Percentiles rank a stretch among this genome's conserved stretches.
Evolutionary conservation across 2,113 vertebrate species (phyloP).

Genomic region (Atrichornis clamosus): DNA sequence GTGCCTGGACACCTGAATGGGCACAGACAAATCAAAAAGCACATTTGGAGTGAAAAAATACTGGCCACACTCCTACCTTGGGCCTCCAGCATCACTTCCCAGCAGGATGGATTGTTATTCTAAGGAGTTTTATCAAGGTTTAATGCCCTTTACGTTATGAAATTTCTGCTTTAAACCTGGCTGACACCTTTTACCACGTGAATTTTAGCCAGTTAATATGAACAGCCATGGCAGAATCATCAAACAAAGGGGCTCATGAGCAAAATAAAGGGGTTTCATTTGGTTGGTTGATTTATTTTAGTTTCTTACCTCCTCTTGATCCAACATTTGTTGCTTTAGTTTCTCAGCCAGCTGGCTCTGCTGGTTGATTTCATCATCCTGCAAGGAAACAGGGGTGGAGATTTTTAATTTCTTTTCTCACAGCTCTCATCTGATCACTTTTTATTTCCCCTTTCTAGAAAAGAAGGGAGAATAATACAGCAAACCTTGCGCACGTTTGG

Average conservation of each 20-base stretch:
- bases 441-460: not conserved
- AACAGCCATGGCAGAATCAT: not conserved
- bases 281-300: not conserved
- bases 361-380: conserved; percentile 98
- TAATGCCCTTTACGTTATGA: not conserved
- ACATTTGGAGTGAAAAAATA: not conserved
- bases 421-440: not conserved
- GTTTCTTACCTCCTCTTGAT: conserved; percentile 91
- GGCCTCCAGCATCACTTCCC: not conserved
- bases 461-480: not conserved
- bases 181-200: not conserved
- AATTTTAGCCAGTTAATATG: not conserved
- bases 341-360: conserved; percentile 92
- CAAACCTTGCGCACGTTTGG: not conserved
- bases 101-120: not conserved
- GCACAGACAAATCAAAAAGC: not conserved
- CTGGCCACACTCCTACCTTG: not conserved
- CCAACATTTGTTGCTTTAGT: conserved; percentile 91
- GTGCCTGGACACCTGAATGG: not conserved
- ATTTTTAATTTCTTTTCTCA: not conserved
- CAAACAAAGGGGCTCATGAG: not conserved
- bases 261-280: not conserved
- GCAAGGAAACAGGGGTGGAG: not conserved
- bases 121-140: not conserved
- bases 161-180: not conserved